Base-by-base conservation (phyloP, 2,888 invertebrate genomes). In the Pyrochroa serraticornis region DNA sequence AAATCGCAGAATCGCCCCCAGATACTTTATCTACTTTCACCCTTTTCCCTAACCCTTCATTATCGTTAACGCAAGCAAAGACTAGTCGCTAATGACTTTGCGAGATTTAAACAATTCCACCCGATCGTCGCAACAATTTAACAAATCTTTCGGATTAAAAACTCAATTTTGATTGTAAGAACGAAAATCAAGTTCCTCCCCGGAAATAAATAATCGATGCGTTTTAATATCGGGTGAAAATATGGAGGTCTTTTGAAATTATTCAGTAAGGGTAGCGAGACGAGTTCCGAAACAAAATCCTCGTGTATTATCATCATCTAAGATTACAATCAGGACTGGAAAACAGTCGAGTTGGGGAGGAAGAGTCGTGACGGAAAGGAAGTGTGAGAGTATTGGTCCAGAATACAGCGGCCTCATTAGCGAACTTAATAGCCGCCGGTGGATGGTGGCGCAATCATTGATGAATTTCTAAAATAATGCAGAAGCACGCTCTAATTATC, bases 391-490 rank as follows among this genome's bases (percentile, higher is more conserved):
- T 37, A 34, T 39, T 53, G 43, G 65, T 50, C 63, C 63, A 62
- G 73, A 72, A 73, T 72, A 71, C 69, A 68, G 65, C 68, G 62
- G 62, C 67, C 69, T 72, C 71, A 72, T 73, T 71, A 72, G 69
- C 62, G 63, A 60, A 61, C 63, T 67, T 68, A 70, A 68, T 70
- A 67, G 64, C 61, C 60, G 65, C 65, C 63, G 60, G 63, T 55
- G 58, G 65, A 64, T 62, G 60, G 63, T 55, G 58, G 64, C 66
- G 64, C 66, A 67, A 68, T 67, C 67, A 63, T 69, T 70, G 68
- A 71, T 68, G 68, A 70, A 70, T 69, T 67, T 67, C 64, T 58
- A 60, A 64, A 70, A 70, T 70, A 69, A 72, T 72, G 71, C 72
- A 66, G 35, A 56, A 65, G 64, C 70, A 72, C 70, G 71, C 63